Evolutionary conservation across 2,888 invertebrate genomes (phyloP).

Genomic region (Drosophila neotestacea): DNA sequence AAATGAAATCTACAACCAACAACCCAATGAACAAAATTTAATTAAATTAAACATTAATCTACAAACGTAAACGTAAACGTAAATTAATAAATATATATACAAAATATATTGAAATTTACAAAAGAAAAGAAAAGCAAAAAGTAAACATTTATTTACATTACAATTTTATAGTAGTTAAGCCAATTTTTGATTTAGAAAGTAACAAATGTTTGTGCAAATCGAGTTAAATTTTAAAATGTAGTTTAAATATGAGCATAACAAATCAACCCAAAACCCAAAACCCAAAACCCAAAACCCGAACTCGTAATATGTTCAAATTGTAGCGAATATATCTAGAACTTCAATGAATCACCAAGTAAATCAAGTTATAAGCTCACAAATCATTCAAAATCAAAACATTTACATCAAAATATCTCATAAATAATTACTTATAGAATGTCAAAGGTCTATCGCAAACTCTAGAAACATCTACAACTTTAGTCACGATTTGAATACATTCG

Average conservation of each 20-base stretch:
- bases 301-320: conserved; percentile 48
- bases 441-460: conserved; percentile 8
- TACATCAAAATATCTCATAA: conserved; percentile 39
- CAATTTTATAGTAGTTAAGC: conserved; percentile 61
- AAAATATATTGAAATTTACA: conserved; percentile 69
- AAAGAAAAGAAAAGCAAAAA: conserved; percentile 26
- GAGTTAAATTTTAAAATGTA: conserved; percentile 55
- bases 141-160: conserved; percentile 70
- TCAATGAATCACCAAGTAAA: conserved; percentile 30
- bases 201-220: conserved; percentile 33
- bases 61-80: conserved; percentile 42
- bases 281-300: conserved; percentile 35
- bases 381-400: conserved; percentile 56
- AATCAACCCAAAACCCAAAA: conserved; percentile 28
- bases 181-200: conserved; percentile 53
- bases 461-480: conserved; percentile 11
- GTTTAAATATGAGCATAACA: conserved; percentile 31
- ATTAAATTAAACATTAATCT: conserved; percentile 61
- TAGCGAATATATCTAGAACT: conserved; percentile 46
- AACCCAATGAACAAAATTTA: conserved; percentile 68
- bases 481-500: conserved; percentile 12
- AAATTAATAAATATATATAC: conserved; percentile 43
- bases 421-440: background rate
- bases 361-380: conserved; percentile 30
- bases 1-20: conserved; percentile 73